These are phyloP conservation scores for Peromyscus polionotus DNA, from an alignment of 2,113 vertebrate genomes.

Conservation along the genomic window DNA sequence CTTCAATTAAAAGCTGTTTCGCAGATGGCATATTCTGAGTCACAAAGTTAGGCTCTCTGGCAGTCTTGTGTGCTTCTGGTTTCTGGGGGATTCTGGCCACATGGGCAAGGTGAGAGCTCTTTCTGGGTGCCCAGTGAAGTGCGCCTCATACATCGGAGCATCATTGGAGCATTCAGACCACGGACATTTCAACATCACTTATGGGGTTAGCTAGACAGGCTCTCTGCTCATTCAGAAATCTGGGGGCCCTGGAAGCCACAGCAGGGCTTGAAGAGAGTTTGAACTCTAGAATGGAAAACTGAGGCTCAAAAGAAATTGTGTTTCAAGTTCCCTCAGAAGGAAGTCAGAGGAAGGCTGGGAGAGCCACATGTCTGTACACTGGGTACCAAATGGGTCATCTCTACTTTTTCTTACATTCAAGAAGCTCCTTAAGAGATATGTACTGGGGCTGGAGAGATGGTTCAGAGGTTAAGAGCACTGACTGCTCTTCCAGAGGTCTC, in stretches of 20 bases:
- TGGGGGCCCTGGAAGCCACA: neutral
- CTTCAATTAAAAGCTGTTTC: constrained; percentile 76
- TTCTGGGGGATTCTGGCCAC: constrained; percentile 79
- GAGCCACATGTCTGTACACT: neutral
- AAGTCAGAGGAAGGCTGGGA: neutral
- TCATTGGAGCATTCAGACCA: neutral
- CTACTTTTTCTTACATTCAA: neutral
- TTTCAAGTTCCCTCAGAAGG: neutral
- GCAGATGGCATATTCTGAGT: constrained; percentile 85
- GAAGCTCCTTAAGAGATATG: neutral
- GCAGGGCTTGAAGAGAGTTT: neutral
- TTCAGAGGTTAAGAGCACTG: too few species aligned
- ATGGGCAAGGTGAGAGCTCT: constrained; percentile 47
- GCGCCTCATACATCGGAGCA: constrained; percentile 4
- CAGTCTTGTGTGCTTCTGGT: constrained; percentile 68
- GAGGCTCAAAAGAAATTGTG: neutral
- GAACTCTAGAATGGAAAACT: neutral
- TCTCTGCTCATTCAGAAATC: constrained; percentile 22
- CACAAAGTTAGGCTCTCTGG: constrained; percentile 83
- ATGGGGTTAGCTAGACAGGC: neutral
- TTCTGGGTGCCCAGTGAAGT: constrained; percentile 30
- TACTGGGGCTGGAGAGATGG: neutral
- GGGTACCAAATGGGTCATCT: neutral
- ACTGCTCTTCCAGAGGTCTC: too few species aligned
- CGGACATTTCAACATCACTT: neutral